These are phyloP conservation scores for Hesperophylax magnus DNA, from an alignment of 1,140 invertebrate genomes.

Conservation along the genomic window DNA sequence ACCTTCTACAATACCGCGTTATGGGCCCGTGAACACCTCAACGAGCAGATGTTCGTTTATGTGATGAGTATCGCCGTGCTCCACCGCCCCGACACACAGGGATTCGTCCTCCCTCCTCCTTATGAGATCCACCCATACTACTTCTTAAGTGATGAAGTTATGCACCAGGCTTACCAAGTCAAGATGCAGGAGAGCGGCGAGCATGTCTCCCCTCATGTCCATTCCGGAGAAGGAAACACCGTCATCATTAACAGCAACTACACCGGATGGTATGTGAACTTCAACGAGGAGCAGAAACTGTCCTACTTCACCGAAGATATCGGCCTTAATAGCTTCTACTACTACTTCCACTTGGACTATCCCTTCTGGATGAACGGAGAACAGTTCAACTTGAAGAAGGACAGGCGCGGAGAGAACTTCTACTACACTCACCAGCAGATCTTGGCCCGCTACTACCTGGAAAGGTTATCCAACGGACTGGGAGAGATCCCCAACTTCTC, in stretches of 20 bases:
- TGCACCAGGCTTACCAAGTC: slow-evolving; percentile 73
- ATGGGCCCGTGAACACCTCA: slow-evolving; percentile 76
- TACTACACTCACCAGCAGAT: slow-evolving; percentile 75
- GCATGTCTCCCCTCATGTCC: slow-evolving; percentile 63
- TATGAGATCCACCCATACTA: slow-evolving; percentile 80
- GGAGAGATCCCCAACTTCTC: slow-evolving; percentile 74
- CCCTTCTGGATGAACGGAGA: slow-evolving; percentile 74
- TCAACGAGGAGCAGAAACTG: slow-evolving; percentile 70
- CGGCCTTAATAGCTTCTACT: slow-evolving; percentile 79
- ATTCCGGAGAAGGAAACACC: slow-evolving; percentile 65
- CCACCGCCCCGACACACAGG: slow-evolving; percentile 74
- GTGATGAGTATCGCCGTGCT: slow-evolving; percentile 73
- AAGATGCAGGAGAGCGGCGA: slow-evolving; percentile 70
- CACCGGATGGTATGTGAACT: slow-evolving; percentile 69
- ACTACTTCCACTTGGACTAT: slow-evolving; percentile 75
- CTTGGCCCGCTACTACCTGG: slow-evolving; percentile 77
- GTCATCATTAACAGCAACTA: slow-evolving; percentile 71
- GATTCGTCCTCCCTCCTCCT: slow-evolving; percentile 74
- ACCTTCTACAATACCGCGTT: slow-evolving; percentile 74
- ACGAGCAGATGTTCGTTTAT: slow-evolving; percentile 77
- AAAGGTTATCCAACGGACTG: slow-evolving; percentile 76
- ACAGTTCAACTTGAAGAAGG: slow-evolving; percentile 66
- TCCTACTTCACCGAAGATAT: slow-evolving; percentile 83
- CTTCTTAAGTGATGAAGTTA: slow-evolving; percentile 74
- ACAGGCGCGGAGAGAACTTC: slow-evolving; percentile 76